Percentiles rank a stretch among this genome's conserved stretches.
phyloP scores from a whole-genome alignment of 2,888 invertebrate genomes.

The Rotaria socialis region DNA sequence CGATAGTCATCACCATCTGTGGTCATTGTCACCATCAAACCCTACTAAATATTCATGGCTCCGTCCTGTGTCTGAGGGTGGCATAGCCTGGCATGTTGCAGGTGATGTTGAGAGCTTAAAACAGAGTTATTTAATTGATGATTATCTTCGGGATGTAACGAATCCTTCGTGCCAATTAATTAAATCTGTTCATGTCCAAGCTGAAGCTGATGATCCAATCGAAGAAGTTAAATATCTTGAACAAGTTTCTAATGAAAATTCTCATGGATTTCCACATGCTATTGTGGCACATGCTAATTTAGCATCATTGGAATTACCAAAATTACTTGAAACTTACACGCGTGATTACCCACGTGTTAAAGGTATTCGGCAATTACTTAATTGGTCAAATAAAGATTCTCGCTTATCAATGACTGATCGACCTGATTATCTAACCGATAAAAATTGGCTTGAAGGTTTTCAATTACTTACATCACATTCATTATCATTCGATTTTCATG shows the following conservation, averaged over 20 bases:
- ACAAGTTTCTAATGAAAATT: neutral
- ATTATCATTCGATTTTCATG: slow-evolving; percentile 10
- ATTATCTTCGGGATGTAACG: neutral
- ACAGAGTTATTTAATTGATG: neutral
- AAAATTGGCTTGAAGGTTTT: slow-evolving; percentile 21
- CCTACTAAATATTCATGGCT: neutral
- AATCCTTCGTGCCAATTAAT: neutral
- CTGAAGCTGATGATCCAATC: neutral
- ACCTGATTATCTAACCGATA: neutral
- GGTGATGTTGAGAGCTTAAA: neutral
- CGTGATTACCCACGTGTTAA: neutral
- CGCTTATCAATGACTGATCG: slow-evolving; percentile 6
- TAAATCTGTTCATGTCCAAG: slow-evolving; percentile 31
- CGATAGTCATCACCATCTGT: slow-evolving; percentile 16
- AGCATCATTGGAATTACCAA: neutral
- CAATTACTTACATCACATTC: neutral
- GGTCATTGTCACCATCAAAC: neutral
- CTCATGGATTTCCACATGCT: neutral
- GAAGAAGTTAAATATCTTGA: neutral
- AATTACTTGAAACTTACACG: neutral
- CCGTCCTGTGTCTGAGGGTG: neutral
- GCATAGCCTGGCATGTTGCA: neutral
- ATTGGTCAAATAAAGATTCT: neutral
- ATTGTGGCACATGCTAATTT: slow-evolving; percentile 21
- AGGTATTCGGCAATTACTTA: neutral